Evolutionary conservation across 2,888 invertebrate species (phyloP).

Genomic region (Vannuccia rotundouncinata): DNA sequence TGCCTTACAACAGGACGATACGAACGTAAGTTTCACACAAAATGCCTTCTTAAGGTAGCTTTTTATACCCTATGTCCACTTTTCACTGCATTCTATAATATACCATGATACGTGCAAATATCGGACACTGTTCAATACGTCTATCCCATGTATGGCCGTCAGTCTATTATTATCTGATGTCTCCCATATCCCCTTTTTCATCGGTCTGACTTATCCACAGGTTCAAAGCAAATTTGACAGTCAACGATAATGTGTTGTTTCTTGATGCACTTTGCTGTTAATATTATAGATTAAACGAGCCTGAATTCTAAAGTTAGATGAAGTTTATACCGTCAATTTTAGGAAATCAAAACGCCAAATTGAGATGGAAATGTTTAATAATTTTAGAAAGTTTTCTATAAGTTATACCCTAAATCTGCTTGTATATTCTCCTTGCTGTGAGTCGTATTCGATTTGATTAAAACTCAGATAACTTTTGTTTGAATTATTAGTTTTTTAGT

Average conservation of each 20-base stretch:
- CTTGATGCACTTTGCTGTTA: not conserved
- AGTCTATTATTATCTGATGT: no score
- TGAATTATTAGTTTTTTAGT: no score
- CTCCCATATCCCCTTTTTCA: not conserved
- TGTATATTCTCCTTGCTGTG: no score
- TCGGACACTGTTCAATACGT: no score
- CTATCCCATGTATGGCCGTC: no score
- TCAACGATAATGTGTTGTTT: not conserved
- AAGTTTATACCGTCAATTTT: no score
- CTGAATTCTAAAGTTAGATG: not conserved
- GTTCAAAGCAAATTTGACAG: not conserved
- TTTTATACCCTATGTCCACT: not conserved
- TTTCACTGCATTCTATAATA: no score
- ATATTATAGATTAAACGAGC: not conserved
- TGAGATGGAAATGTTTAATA: not conserved
- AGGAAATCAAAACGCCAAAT: not conserved
- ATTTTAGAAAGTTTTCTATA: no score
- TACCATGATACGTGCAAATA: no score
- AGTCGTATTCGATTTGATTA: no score
- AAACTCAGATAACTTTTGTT: no score
- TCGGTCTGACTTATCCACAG: not conserved
- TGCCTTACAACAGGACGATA: not conserved
- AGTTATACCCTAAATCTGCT: no score
- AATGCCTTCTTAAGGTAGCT: not conserved
- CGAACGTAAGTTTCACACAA: constrained; percentile 7